Evolutionary conservation across 2,797 vertebrate genomes (phyloP).

Genomic region (Falco naumanni): DNA sequence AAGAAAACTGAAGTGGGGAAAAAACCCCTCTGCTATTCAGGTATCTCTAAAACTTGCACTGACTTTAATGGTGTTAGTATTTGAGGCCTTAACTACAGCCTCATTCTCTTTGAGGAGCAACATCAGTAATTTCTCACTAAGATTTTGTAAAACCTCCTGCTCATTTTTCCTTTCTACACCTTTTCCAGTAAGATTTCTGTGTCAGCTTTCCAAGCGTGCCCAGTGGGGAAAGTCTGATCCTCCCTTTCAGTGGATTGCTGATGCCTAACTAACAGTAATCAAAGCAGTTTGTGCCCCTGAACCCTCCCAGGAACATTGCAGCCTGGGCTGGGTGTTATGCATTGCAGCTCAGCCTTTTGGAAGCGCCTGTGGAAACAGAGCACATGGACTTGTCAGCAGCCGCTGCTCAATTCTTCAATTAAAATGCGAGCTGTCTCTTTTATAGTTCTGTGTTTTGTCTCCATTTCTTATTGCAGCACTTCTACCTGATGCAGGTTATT

Average conservation of each 20-base stretch:
- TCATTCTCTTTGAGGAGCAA: neutral
- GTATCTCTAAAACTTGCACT: neutral
- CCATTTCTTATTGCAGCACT: conserved; percentile 17
- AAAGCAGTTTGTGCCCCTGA: conserved; percentile 37
- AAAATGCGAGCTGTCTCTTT: conserved; percentile 57
- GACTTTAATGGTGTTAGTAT: conserved; percentile 1
- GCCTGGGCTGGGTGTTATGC: neutral
- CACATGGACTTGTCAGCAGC: neutral
- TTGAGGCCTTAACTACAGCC: neutral
- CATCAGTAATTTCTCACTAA: conserved; percentile 23
- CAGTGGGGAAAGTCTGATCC: conserved; percentile 13
- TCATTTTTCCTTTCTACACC: conserved; percentile 22
- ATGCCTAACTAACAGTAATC: conserved; percentile 47
- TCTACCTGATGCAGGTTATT: conserved; percentile 52
- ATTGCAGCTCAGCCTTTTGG: neutral
- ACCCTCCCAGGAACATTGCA: neutral
- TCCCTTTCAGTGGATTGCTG: conserved; percentile 18
- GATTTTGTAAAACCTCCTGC: conserved; percentile 1
- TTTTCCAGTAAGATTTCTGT: conserved; percentile 3
- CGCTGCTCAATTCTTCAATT: conserved; percentile 55
- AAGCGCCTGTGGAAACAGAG: neutral
- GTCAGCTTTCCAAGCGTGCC: neutral
- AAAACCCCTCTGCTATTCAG: neutral
- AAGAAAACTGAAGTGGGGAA: neutral
- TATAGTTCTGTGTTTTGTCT: conserved; percentile 46